Percentiles rank a stretch among this genome's conserved stretches.
Conservation (phyloP, 2,888 invertebrate genomes). For the Phortica okadai region DNA sequence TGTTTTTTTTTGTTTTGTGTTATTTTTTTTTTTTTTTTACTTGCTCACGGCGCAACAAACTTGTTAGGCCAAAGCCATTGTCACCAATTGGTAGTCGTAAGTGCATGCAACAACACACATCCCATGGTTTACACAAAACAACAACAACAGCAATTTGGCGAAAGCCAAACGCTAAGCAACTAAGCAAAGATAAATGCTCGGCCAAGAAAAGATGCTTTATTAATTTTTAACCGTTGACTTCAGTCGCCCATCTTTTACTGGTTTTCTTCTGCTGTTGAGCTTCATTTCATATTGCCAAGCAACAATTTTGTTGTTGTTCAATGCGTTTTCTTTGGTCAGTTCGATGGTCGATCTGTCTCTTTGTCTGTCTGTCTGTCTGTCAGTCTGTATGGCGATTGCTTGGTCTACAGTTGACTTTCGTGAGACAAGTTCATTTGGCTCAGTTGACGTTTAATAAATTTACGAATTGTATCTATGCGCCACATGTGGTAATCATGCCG, state of each 20-base stretch:
- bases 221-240: conserved; percentile 67
- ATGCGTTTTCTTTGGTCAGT: background rate
- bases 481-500: conserved; percentile 62
- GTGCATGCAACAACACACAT: background rate
- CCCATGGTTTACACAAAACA: background rate
- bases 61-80: background rate
- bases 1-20: no score
- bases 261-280: background rate
- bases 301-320: no score
- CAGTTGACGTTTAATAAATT: conserved; percentile 72
- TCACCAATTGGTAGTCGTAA: background rate
- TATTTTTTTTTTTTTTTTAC: background rate
- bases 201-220: conserved; percentile 64
- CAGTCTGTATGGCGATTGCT: conserved; percentile 34
- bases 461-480: conserved; percentile 68
- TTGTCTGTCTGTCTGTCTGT: conserved; percentile 19
- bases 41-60: background rate
- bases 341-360: conserved; percentile 18
- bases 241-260: background rate
- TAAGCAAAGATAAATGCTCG: conserved; percentile 36
- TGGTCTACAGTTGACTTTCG: conserved; percentile 51
- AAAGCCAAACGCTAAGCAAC: conserved; percentile 49
- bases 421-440: conserved; percentile 72
- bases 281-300: background rate
- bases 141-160: conserved; percentile 41